phyloP scores from a whole-genome alignment of 2,888 invertebrate species.

The Apeira syringaria region DNA sequence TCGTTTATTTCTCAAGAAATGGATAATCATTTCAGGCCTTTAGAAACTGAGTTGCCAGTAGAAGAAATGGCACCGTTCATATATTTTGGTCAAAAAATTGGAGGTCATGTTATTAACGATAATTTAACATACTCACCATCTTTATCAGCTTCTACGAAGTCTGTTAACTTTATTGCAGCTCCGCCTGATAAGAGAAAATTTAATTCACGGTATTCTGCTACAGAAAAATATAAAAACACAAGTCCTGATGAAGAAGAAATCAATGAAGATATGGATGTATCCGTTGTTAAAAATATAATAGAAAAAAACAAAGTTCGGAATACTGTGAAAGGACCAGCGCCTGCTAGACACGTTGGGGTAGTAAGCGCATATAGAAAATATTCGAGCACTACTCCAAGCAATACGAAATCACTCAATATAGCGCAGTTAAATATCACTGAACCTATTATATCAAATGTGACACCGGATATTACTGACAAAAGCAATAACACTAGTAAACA shows the following conservation, averaged over 20 bases:
- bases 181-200: constrained; percentile 69
- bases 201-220: constrained; percentile 73
- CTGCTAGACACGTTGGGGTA: constrained; percentile 70
- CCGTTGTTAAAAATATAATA: constrained; percentile 80
- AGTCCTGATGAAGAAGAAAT: constrained; percentile 82
- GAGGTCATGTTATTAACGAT: constrained; percentile 62
- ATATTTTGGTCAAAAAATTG: constrained; percentile 87
- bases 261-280: constrained; percentile 84
- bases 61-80: constrained; percentile 88
- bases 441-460: constrained; percentile 49
- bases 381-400: constrained; percentile 54
- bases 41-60: constrained; percentile 84
- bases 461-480: constrained; percentile 46
- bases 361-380: constrained; percentile 76
- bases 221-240: constrained; percentile 74
- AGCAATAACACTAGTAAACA: constrained; percentile 45
- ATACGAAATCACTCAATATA: constrained; percentile 54
- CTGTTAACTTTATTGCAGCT: constrained; percentile 70
- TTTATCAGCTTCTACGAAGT: constrained; percentile 74
- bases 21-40: constrained; percentile 85
- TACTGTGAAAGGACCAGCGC: constrained; percentile 77
- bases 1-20: constrained; percentile 84
- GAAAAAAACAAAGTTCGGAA: constrained; percentile 80
- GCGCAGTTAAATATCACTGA: constrained; percentile 62
- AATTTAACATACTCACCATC: constrained; percentile 75